Percentiles rank a stretch among this genome's conserved stretches.
phyloP scores from a whole-genome alignment of 2,113 vertebrate genomes.

The Spheniscus mendiculus region DNA sequence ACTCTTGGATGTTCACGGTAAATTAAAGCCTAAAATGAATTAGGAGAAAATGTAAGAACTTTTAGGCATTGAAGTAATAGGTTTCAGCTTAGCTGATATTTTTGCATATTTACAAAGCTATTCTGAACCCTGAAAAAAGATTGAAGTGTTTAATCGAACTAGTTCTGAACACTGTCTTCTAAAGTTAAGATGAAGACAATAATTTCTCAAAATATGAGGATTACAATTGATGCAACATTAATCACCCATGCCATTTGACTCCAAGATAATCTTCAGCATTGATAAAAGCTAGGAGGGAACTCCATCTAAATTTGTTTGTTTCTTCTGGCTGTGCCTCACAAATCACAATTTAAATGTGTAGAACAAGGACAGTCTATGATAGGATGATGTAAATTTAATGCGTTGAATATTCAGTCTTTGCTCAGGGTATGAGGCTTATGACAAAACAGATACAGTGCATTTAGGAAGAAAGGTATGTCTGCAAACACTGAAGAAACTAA shows the following conservation, averaged over 20 bases:
- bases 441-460: background rate
- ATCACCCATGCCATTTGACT: background rate
- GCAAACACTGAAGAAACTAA: background rate
- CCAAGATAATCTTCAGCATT: background rate
- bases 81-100: background rate
- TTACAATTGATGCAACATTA: background rate
- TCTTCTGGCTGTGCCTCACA: background rate
- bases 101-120: background rate
- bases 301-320: background rate
- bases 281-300: background rate
- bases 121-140: background rate
- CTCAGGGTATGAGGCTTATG: background rate
- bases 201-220: background rate
- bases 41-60: background rate
- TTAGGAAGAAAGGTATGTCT: background rate
- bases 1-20: background rate
- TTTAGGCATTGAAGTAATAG: background rate
- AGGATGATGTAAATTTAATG: background rate
- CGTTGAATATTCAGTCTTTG: background rate
- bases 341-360: background rate
- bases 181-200: background rate
- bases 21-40: constrained; percentile 4
- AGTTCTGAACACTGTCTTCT: background rate
- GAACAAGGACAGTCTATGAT: background rate
- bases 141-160: background rate